Percentiles rank a stretch among this genome's conserved stretches.
Conservation (phyloP, 2,113 vertebrate species). For the Acanthisitta chloris region DNA sequence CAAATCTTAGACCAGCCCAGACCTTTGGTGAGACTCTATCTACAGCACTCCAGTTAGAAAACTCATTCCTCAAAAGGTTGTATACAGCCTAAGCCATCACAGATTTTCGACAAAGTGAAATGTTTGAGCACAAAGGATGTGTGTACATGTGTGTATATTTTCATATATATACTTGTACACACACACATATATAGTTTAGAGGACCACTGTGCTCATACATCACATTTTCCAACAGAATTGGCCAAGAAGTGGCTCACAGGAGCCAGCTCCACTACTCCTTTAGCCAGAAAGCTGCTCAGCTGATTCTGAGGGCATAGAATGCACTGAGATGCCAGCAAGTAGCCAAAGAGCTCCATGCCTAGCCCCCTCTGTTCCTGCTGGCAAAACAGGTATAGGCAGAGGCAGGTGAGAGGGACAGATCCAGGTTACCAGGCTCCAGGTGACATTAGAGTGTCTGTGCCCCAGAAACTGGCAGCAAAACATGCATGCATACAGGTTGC, state of each 20-base stretch:
- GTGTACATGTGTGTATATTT: fast-evolving
- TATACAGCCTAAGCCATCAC: background rate
- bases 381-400: background rate
- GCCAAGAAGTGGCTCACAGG: background rate
- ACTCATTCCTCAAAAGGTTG: background rate
- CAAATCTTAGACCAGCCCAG: background rate
- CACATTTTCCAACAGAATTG: background rate
- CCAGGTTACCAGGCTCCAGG: background rate
- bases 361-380: background rate
- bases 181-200: background rate
- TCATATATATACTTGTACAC: background rate
- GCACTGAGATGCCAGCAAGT: background rate
- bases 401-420: background rate
- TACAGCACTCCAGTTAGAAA: background rate
- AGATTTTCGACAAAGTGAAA: background rate
- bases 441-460: background rate
- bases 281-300: background rate
- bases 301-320: background rate
- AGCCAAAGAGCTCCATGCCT: background rate
- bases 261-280: background rate
- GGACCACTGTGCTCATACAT: background rate
- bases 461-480: background rate
- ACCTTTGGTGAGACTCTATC: background rate
- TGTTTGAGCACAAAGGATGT: background rate
- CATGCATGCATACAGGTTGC: fast-evolving